These are phyloP conservation scores for Pteropus alecto DNA, from an alignment of 2,113 vertebrate species.

Conservation along the genomic window DNA sequence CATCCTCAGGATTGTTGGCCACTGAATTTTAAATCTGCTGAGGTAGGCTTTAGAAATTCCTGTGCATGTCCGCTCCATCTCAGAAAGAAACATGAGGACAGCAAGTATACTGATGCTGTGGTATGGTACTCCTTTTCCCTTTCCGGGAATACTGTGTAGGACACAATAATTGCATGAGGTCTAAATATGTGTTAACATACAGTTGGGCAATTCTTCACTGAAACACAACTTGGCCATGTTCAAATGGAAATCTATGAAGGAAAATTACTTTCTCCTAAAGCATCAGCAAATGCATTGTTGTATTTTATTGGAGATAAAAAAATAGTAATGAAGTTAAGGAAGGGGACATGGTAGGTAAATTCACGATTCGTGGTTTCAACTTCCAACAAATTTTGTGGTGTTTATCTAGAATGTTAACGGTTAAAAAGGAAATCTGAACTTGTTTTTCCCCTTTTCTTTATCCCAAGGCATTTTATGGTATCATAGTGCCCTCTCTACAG, in stretches of 20 bases:
- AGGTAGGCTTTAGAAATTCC: background rate
- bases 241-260: background rate
- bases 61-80: background rate
- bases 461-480: slow-evolving; percentile 44
- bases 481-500: slow-evolving; percentile 31
- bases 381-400: background rate
- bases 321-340: background rate
- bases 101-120: background rate
- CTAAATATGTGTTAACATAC: background rate
- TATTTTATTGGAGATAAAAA: background rate
- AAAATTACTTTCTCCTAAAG: background rate
- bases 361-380: background rate
- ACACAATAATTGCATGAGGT: background rate
- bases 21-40: slow-evolving; percentile 1
- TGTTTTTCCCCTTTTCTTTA: slow-evolving; percentile 24
- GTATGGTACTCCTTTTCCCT: background rate
- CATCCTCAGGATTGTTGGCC: background rate
- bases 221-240: background rate
- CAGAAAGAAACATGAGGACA: background rate
- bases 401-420: slow-evolving; percentile 33
- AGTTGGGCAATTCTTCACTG: background rate
- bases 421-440: slow-evolving; percentile 38
- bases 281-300: background rate
- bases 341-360: background rate
- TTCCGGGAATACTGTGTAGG: background rate